A percentile compares a stretch with the other conserved stretches of the same genome.
Conservation (phyloP, 2,888 invertebrate species). For the Cantharis flavilabris region DNA sequence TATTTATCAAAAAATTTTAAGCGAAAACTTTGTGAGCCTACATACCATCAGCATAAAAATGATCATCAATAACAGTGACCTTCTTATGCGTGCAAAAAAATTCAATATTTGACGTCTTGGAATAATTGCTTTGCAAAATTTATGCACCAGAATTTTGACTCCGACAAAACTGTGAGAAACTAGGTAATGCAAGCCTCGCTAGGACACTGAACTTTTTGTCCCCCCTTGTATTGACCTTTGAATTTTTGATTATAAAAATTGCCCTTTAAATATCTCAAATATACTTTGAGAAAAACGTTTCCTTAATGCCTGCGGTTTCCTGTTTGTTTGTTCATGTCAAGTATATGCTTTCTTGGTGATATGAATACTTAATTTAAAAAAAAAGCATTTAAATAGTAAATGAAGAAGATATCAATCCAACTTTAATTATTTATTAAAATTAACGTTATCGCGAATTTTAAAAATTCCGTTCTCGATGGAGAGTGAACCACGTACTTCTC, state of each 20-base stretch:
- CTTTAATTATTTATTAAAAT: background rate
- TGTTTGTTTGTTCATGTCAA: no score
- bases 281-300: no score
- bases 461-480: background rate
- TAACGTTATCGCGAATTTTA: background rate
- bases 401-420: background rate
- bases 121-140: background rate
- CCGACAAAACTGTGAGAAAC: background rate
- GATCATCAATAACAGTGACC: background rate
- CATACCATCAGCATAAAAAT: background rate
- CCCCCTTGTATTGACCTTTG: background rate
- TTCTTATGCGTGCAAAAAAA: background rate
- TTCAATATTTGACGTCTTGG: background rate
- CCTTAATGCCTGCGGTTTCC: background rate
- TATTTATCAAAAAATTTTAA: background rate
- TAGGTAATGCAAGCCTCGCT: background rate
- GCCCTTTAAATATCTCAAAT: background rate
- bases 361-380: background rate
- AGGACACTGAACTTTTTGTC: background rate
- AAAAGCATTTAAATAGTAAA: background rate
- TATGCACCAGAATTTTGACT: background rate
- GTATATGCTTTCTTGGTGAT: background rate
- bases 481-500: background rate
- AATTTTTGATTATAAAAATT: background rate
- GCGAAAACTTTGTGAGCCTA: background rate